These are phyloP conservation scores for Mycteria americana DNA, from an alignment of 2,797 vertebrate species.

Conservation along the genomic window DNA sequence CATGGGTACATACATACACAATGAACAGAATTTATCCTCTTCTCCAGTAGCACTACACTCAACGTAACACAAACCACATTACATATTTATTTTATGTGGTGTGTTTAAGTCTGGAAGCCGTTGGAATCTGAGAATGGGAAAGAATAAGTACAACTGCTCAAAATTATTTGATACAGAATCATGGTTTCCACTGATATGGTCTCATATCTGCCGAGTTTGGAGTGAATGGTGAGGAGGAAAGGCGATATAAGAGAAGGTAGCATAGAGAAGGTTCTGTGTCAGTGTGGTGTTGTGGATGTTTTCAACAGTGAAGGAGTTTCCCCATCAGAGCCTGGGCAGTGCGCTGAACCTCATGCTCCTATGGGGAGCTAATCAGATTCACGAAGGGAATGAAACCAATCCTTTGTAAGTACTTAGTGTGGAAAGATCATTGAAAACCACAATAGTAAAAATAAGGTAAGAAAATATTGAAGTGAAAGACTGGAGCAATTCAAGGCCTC, in stretches of 20 bases:
- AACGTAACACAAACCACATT: neutral
- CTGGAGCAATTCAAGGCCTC: neutral
- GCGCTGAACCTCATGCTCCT: neutral
- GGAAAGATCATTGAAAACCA: neutral
- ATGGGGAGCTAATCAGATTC: neutral
- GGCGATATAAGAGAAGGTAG: neutral
- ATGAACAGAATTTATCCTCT: neutral
- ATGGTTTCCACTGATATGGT: neutral
- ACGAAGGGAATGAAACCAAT: accelerated
- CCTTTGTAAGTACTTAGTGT: neutral
- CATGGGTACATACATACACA: neutral
- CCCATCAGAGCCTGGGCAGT: neutral
- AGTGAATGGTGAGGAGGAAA: neutral
- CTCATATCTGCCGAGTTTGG: neutral
- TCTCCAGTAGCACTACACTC: neutral
- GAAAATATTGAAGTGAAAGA: neutral
- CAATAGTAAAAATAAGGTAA: neutral
- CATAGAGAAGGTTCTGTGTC: neutral
- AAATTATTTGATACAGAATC: neutral
- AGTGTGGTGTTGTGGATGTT: neutral
- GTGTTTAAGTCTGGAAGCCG: neutral
- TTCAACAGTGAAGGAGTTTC: neutral
- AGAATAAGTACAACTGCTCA: neutral
- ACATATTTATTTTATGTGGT: neutral
- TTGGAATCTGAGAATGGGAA: neutral